These are phyloP conservation scores for Ibycter americanus DNA, from an alignment of 2,797 vertebrate genomes.

Conservation along the genomic window DNA sequence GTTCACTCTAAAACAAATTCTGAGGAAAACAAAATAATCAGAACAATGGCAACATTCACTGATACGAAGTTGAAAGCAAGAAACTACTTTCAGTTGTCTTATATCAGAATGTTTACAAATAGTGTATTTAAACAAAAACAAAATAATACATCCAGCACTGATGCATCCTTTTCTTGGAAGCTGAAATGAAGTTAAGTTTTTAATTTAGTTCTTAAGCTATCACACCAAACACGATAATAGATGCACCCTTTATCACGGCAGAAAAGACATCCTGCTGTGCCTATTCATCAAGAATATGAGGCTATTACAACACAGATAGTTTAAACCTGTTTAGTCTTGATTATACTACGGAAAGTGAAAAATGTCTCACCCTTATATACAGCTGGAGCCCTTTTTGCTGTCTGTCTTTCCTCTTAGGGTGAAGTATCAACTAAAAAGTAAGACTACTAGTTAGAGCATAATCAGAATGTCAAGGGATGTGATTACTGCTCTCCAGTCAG, in stretches of 20 bases:
- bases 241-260: slow-evolving; percentile 24
- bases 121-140: neutral
- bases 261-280: slow-evolving; percentile 2
- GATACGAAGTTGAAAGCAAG: neutral
- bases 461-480: neutral
- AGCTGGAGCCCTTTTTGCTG: neutral
- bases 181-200: neutral
- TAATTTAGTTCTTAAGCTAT: slow-evolving; percentile 18
- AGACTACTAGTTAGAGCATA: neutral
- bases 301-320: neutral
- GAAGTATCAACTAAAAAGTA: neutral
- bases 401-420: neutral
- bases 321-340: slow-evolving; percentile 22
- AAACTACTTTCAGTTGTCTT: neutral
- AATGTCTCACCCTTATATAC: neutral
- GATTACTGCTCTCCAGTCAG: neutral
- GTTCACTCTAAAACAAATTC: neutral
- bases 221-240: neutral
- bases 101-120: neutral
- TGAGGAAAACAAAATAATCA: neutral
- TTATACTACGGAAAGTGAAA: neutral
- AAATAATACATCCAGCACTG: neutral
- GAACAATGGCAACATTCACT: neutral
- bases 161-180: neutral
- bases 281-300: slow-evolving; percentile 5